phyloP scores from a whole-genome alignment of 2,797 vertebrate genomes.

The Microctenopoma steveboyesi region DNA sequence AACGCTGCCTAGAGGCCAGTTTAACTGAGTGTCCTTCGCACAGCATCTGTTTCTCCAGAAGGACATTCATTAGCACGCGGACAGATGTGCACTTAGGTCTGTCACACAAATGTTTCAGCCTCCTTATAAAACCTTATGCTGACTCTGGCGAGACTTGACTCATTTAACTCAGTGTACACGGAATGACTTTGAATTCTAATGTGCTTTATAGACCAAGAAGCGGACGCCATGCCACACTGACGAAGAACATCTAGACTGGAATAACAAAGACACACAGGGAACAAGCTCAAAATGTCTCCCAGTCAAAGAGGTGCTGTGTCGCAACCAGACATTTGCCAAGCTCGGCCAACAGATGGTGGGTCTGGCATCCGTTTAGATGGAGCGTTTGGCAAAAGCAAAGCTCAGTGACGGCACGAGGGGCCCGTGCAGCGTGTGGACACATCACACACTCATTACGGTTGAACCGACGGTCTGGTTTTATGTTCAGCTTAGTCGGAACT shows the following conservation, averaged over 20 bases:
- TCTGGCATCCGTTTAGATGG: constrained; percentile 59
- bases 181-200: not conserved
- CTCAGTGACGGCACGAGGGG: constrained; percentile 46
- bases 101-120: no score
- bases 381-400: constrained; percentile 53
- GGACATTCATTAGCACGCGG: no score
- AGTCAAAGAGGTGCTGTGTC: constrained; percentile 54
- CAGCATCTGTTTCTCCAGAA: no score
- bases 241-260: not conserved
- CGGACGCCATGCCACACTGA: not conserved
- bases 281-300: constrained; percentile 58
- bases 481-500: not conserved
- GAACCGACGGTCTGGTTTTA: constrained; percentile 22
- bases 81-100: no score
- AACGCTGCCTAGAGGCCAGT: no score
- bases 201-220: not conserved
- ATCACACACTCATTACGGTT: constrained; percentile 9
- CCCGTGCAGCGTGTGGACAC: constrained; percentile 30
- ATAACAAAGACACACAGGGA: not conserved
- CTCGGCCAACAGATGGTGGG: constrained; percentile 72
- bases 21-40: no score
- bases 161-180: no score
- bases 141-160: no score
- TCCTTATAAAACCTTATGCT: no score
- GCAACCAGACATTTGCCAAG: constrained; percentile 47